A percentile compares a stretch with the other conserved stretches of the same genome.
These are phyloP conservation scores for Trichomalopsis sarcophagae DNA, from an alignment of 1,140 invertebrate genomes.

Conservation along the genomic window DNA sequence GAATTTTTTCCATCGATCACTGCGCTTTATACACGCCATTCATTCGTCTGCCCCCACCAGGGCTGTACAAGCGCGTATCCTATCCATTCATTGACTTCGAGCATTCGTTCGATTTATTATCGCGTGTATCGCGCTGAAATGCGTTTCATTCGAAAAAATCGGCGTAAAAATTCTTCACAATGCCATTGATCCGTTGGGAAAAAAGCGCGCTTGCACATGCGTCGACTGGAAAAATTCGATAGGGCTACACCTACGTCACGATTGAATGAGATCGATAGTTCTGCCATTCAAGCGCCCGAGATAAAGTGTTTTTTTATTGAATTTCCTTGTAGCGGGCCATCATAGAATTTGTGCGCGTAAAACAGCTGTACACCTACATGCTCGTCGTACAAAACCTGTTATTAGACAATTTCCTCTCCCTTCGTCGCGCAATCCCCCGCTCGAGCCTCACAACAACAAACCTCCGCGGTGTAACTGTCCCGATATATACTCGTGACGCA, in stretches of 20 bases:
- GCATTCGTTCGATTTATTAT: constrained; percentile 37
- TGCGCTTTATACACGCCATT: constrained; percentile 14
- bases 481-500: not conserved
- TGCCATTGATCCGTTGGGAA: not conserved
- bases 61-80: not conserved
- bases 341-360: not conserved
- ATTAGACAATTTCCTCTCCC: not conserved
- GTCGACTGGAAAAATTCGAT: not conserved
- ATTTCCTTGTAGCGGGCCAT: not conserved
- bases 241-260: not conserved
- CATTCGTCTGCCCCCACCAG: not conserved
- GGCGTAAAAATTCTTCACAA: constrained; percentile 1
- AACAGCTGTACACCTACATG: not conserved
- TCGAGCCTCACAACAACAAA: not conserved
- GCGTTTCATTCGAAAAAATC: constrained; percentile 4
- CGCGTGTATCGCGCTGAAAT: constrained; percentile 2
- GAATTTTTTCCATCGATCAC: constrained; percentile 38
- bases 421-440: not conserved
- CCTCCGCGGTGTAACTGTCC: not conserved
- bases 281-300: not conserved
- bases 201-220: not conserved
- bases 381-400: constrained; percentile 7
- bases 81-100: constrained; percentile 30
- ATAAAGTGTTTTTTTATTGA: constrained; percentile 1
- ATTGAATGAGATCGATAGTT: not conserved